Percentiles rank a stretch among this genome's conserved stretches.
These are phyloP conservation scores for Lophochroa leadbeateri DNA, from an alignment of 2,113 vertebrate genomes.

Conservation along the genomic window DNA sequence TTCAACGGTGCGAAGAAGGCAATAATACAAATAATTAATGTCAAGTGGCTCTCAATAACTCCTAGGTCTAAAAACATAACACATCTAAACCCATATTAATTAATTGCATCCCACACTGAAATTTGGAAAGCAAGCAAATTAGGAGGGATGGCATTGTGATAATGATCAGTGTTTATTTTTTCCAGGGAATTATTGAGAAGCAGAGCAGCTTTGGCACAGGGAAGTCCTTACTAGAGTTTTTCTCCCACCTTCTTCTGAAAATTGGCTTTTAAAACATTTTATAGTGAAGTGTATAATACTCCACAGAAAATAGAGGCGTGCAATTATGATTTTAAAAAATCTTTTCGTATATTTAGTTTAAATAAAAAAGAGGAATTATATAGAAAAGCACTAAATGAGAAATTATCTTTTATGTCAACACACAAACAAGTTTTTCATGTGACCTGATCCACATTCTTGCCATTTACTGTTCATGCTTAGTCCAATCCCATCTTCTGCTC, in stretches of 20 bases:
- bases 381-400: neutral
- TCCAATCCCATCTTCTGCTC: neutral
- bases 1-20: neutral
- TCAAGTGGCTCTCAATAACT: neutral
- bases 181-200: neutral
- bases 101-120: neutral
- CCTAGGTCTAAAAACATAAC: neutral
- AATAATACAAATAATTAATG: constrained; percentile 15
- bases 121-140: neutral
- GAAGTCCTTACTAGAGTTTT: neutral
- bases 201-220: neutral
- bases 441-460: neutral
- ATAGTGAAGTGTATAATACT: neutral
- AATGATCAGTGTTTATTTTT: neutral
- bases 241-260: neutral
- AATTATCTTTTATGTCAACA: neutral
- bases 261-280: neutral
- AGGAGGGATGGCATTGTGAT: neutral
- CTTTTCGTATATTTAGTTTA: neutral
- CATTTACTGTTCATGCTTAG: neutral
- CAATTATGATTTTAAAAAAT: neutral
- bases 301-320: neutral
- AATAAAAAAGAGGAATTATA: neutral
- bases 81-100: neutral
- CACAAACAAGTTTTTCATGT: neutral